phyloP scores from a whole-genome alignment of 2,797 vertebrate genomes.

The Microcaecilia unicolor region DNA sequence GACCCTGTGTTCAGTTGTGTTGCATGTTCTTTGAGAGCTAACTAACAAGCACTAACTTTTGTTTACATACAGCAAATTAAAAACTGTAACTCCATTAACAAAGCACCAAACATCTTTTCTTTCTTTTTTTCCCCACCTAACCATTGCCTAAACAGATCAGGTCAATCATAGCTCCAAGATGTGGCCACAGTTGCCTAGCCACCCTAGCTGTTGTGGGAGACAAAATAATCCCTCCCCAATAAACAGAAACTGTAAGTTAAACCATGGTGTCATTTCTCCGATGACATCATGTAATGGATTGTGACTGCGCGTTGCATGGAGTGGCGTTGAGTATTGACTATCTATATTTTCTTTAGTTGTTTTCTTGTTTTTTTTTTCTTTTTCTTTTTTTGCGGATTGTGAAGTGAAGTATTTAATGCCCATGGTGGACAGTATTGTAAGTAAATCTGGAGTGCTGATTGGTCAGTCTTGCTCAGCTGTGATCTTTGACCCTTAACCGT shows the following conservation, averaged over 20 bases:
- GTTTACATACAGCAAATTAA: too few species aligned
- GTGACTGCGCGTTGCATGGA: conserved; percentile 75
- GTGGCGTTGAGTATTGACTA: conserved; percentile 55
- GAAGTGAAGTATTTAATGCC: conserved; percentile 11
- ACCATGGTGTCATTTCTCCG: conserved; percentile 69
- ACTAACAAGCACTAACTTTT: too few species aligned
- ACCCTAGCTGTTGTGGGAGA: conserved; percentile 55
- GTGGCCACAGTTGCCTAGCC: conserved; percentile 62
- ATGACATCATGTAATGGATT: conserved; percentile 73
- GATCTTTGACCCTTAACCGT: conserved; percentile 46
- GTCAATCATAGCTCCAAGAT: conserved; percentile 66
- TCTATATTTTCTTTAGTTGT: conserved; percentile 40
- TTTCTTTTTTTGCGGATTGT: conserved; percentile 9
- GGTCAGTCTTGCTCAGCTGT: conserved; percentile 58
- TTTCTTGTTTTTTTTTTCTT: conserved; percentile 53
- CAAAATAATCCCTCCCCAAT: conserved; percentile 45
- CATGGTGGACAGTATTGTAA: conserved; percentile 48
- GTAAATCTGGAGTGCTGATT: conserved; percentile 59
- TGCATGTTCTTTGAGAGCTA: too few species aligned
- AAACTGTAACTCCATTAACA: neutral
- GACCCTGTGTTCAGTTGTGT: too few species aligned
- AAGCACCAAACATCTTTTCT: conserved; percentile 12
- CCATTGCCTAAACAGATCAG: conserved; percentile 63
- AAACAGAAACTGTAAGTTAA: conserved; percentile 59
- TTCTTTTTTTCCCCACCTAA: conserved; percentile 51